These are phyloP conservation scores for Eurois occulta DNA, from an alignment of 2,888 invertebrate genomes.

Conservation along the genomic window DNA sequence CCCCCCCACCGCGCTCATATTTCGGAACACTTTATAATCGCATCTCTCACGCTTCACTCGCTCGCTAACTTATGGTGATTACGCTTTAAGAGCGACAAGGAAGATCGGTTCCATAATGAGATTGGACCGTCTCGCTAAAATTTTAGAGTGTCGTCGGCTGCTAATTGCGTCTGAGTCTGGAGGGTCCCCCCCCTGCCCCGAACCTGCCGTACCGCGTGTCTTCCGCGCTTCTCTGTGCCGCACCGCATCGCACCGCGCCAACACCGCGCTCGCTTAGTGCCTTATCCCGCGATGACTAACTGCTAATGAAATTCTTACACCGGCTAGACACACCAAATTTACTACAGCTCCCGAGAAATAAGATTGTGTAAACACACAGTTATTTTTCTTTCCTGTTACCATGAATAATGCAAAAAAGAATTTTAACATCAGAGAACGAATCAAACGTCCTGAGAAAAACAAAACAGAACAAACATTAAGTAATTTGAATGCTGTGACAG, in stretches of 20 bases:
- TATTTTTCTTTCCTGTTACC: constrained; percentile 68
- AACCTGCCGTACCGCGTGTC: constrained; percentile 15
- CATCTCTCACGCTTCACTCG: constrained; percentile 90
- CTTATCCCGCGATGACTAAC: constrained; percentile 77
- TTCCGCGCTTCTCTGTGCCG: constrained; percentile 18
- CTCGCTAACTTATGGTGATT: constrained; percentile 90
- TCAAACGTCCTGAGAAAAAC: constrained; percentile 85
- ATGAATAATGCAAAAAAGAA: constrained; percentile 75
- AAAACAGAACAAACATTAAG: constrained; percentile 89
- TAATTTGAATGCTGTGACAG: constrained; percentile 89
- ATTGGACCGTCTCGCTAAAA: constrained; percentile 90
- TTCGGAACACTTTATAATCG: constrained; percentile 90
- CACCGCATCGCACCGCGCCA: constrained; percentile 51
- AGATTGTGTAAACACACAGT: constrained; percentile 66
- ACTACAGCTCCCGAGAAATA: constrained; percentile 64
- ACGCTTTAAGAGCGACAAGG: constrained; percentile 89
- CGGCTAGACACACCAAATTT: constrained; percentile 72
- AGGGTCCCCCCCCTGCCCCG: constrained; percentile 66
- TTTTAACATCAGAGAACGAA: constrained; percentile 81
- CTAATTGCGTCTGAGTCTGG: constrained; percentile 87
- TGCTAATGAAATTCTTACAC: constrained; percentile 80
- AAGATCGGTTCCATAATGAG: constrained; percentile 90
- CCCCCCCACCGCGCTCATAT: constrained; percentile 83
- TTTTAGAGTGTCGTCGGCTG: constrained; percentile 89
- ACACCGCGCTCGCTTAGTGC: constrained; percentile 69